These are phyloP conservation scores for Drosophila busckii DNA, from an alignment of 1,140 invertebrate species.

Conservation along the genomic window DNA sequence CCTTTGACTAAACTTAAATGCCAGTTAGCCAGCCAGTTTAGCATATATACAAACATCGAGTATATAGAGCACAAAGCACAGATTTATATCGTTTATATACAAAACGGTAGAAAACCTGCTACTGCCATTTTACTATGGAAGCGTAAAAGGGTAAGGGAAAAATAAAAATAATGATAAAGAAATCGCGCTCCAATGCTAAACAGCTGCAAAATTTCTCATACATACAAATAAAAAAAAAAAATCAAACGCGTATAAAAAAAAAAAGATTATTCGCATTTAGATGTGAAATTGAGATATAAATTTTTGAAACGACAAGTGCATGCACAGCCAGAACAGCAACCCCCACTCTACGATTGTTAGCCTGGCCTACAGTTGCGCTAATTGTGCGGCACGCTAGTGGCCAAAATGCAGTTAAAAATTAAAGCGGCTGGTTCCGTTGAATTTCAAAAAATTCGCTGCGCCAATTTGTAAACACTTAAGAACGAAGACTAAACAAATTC, in stretches of 20 bases:
- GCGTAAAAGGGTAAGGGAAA: too few relatives aligned
- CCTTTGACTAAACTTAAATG: constrained; percentile 32
- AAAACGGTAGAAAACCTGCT: too few relatives aligned
- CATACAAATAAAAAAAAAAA: constrained; percentile 52
- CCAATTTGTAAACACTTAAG: constrained; percentile 64
- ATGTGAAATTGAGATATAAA: constrained; percentile 77
- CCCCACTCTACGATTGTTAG: not conserved
- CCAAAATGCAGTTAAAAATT: constrained; percentile 23
- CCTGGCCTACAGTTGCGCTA: not conserved
- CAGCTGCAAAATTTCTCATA: constrained; percentile 69
- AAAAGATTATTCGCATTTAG: constrained; percentile 76
- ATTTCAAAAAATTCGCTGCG: constrained; percentile 30
- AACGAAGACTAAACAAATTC: constrained; percentile 66
- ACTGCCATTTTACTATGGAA: too few relatives aligned
- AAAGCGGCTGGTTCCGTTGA: constrained; percentile 1
- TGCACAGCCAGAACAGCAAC: constrained; percentile 16
- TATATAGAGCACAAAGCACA: constrained; percentile 13
- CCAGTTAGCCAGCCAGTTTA: constrained; percentile 27
- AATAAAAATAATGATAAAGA: constrained; percentile 36
- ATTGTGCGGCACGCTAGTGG: constrained; percentile 27
- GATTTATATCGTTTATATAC: constrained; percentile 31
- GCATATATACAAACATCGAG: constrained; percentile 5
- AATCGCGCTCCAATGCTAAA: constrained; percentile 58
- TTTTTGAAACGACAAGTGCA: constrained; percentile 68
- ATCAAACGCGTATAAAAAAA: constrained; percentile 24